phyloP scores from a whole-genome alignment of 2,113 vertebrate species.

The Oceanites oceanicus region DNA sequence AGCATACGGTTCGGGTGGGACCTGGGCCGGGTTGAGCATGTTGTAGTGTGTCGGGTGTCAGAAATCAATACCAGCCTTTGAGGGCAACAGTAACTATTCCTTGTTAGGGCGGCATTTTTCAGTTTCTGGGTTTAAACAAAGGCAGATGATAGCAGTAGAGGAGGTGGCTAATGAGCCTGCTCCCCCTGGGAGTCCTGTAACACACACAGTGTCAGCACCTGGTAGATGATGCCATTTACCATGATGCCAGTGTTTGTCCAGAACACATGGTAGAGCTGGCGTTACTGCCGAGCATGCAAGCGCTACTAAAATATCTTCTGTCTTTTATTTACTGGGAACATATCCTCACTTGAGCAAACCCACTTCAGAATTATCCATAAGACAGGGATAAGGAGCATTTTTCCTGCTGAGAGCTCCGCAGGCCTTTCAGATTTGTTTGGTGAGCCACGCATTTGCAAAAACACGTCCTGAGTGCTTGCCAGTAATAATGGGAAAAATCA shows the following conservation, averaged over 20 bases:
- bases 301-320: not conserved
- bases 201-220: slow-evolving; percentile 4
- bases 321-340: not conserved
- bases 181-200: not conserved
- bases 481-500: slow-evolving; percentile 33
- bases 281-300: not conserved
- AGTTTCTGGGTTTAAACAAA: not conserved
- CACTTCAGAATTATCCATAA: not conserved
- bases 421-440: not conserved
- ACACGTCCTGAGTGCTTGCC: not conserved
- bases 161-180: not conserved
- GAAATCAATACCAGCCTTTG: not conserved
- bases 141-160: not conserved
- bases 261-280: slow-evolving; percentile 17
- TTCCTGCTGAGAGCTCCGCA: not conserved
- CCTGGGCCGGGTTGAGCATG: not conserved
- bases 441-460: not conserved
- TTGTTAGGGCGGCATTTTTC: not conserved
- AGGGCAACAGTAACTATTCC: not conserved
- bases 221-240: slow-evolving; percentile 15
- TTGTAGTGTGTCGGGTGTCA: not conserved
- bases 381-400: not conserved
- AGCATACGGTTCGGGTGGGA: not conserved
- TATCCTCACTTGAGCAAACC: not conserved
- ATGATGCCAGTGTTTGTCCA: not conserved